Evolutionary conservation across 2,888 invertebrate species (phyloP).

Genomic region (Tipula vernalis): DNA sequence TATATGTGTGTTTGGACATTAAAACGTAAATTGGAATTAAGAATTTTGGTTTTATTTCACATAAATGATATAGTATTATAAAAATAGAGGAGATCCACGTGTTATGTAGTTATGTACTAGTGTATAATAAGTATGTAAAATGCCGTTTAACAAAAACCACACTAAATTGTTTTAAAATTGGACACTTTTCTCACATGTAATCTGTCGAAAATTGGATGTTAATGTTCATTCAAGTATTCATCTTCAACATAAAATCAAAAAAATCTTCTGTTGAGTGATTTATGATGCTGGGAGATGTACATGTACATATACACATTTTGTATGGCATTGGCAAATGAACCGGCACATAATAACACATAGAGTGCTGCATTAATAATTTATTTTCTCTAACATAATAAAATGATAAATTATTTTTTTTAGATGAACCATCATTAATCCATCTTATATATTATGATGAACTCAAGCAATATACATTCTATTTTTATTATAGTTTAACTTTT

Average conservation of each 20-base stretch:
- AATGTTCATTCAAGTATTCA: conserved; percentile 1
- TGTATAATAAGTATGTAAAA: background rate
- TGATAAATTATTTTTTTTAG: background rate
- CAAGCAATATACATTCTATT: background rate
- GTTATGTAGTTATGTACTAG: background rate
- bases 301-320: background rate
- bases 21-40: background rate
- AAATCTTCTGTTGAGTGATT: background rate
- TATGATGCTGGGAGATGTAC: background rate
- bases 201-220: background rate
- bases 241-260: background rate
- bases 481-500: background rate
- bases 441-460: background rate
- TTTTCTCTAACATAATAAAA: background rate
- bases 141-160: background rate
- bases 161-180: background rate
- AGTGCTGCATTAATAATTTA: background rate
- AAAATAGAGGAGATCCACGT: background rate
- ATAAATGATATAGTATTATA: background rate
- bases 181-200: background rate
- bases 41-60: no score
- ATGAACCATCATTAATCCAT: background rate
- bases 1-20: background rate
- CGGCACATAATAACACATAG: background rate
- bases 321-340: background rate